These are phyloP conservation scores for Neotoxoptera formosana DNA, from an alignment of 1,140 invertebrate genomes.

Conservation along the genomic window DNA sequence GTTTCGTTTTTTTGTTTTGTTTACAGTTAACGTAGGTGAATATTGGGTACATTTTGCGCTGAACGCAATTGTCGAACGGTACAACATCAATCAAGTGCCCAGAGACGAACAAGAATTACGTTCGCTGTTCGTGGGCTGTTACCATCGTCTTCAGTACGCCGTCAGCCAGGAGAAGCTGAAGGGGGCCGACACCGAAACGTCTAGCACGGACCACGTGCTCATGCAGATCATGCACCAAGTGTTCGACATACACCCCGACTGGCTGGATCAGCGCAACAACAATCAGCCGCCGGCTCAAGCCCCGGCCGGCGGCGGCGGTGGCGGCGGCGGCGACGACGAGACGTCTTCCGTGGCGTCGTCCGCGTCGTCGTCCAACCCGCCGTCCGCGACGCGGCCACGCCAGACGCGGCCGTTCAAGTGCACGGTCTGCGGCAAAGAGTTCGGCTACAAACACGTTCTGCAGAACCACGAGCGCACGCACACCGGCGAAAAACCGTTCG, in stretches of 20 bases:
- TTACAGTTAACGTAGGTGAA: not conserved
- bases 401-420: constrained; percentile 87
- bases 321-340: constrained; percentile 42
- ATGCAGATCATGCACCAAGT: constrained; percentile 49
- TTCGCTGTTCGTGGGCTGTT: not conserved
- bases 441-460: constrained; percentile 93
- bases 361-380: constrained; percentile 57
- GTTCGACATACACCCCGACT: constrained; percentile 41
- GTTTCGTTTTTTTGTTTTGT: not conserved
- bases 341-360: constrained; percentile 58
- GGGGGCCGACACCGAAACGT: not conserved
- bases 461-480: constrained; percentile 97
- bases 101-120: constrained; percentile 38
- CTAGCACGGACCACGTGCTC: not conserved
- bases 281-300: constrained; percentile 14
- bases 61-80: not conserved
- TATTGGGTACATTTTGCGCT: constrained; percentile 17
- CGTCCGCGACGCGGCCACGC: constrained; percentile 63
- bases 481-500: constrained; percentile 96
- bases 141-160: not conserved
- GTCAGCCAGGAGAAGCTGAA: not conserved
- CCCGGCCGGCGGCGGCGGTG: not conserved
- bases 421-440: constrained; percentile 83
- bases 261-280: not conserved
- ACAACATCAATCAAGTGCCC: constrained; percentile 16